A percentile compares a stretch with the other conserved stretches of the same genome.
phyloP scores from a whole-genome alignment of 2,113 vertebrate genomes.

The Phaethon lepturus region DNA sequence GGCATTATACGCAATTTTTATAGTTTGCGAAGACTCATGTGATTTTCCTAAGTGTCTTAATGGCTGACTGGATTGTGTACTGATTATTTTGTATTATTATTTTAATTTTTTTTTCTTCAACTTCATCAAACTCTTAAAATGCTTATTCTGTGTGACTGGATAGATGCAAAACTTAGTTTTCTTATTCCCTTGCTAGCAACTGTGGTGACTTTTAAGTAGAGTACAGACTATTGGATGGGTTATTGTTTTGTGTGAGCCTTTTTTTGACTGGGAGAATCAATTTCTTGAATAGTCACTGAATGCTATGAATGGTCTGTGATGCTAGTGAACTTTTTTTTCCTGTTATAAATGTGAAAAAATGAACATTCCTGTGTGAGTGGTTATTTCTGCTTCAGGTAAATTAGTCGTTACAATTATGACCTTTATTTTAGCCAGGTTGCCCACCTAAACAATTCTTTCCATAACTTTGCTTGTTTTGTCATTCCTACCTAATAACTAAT shows the following conservation, averaged over 20 bases:
- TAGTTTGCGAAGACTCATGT: accelerated
- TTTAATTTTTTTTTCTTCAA: not conserved
- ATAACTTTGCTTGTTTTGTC: not conserved
- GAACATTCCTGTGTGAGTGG: not conserved
- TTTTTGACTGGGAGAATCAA: not conserved
- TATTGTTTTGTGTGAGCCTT: not conserved
- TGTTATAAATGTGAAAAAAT: not conserved
- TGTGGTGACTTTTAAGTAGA: not conserved
- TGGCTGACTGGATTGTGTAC: not conserved
- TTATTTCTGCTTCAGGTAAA: not conserved
- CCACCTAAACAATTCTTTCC: not conserved
- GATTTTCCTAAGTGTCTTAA: not conserved
- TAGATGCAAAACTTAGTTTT: not conserved
- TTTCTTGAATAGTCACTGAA: not conserved
- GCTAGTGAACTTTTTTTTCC: not conserved
- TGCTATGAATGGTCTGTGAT: not conserved
- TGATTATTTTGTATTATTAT: not conserved
- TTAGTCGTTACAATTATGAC: not conserved
- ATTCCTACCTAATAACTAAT: not conserved
- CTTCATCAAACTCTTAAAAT: not conserved
- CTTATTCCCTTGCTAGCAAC: not conserved
- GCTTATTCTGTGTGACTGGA: not conserved
- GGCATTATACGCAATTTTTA: not conserved
- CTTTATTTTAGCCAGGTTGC: not conserved
- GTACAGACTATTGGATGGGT: not conserved